Base-by-base conservation (phyloP, 2,797 vertebrate genomes). In the Notamacropus eugenii region DNA sequence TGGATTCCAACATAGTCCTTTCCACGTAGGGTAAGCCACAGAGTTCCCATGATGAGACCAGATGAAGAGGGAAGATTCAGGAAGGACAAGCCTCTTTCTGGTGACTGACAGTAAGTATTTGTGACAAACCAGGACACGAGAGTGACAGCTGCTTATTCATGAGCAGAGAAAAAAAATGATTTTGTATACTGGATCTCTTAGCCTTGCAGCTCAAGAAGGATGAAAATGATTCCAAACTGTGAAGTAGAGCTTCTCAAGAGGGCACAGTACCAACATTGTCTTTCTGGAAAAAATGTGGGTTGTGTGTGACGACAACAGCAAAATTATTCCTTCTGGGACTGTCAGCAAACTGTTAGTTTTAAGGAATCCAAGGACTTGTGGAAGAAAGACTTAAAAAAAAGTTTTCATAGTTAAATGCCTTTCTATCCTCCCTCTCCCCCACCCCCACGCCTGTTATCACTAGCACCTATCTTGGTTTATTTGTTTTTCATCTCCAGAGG, bases 1-100 rank as follows among this genome's bases (percentile, higher is more conserved):
- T 93, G 90, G 87, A 40, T 95, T 97, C 96, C 95, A 97, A 93
- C 59, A 59, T 95, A 97, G 95, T 96, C 90, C 67, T 96, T 93
- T 90, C 91, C 93, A 91, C 90, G 95, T 95, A 97, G 96, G 54
- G 95, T 96, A 95, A 16, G 11, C 91, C 62, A 27, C 1, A 13
- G 0, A 9, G 8, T 95, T 95, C 96, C 91, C 97, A 96, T 94
- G 96, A 96, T 94, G 94, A 92, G 92, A 92, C 97, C 97, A 97
- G 97, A 97, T 97, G 97, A 95, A 12, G 5, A 55, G 34, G 31
- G 4, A 10, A 52, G 54, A 13, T 93, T 31, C 1, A 54, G 19
- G 22, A 31, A 14, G 59, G 57, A 1, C 5, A 12, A 55, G 54
- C 67, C 34, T 12, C 46, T 2, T 90, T 95, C 93, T 91, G 54